Conservation (phyloP, 2,797 vertebrate species). For the Bryconaethiops microstoma region DNA sequence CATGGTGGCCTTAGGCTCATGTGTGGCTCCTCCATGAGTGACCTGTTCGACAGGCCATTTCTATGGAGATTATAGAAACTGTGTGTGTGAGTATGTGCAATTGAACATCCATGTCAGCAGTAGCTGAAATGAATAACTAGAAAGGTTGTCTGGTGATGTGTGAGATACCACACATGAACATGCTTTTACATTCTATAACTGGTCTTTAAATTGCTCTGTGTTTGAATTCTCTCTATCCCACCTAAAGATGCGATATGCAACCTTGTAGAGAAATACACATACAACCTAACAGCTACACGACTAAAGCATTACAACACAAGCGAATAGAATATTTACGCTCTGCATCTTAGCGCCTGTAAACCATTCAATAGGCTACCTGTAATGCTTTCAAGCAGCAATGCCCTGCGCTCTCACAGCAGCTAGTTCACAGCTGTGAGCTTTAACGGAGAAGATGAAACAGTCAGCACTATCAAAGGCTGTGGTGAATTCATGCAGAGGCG, state of each 20-base stretch:
- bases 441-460: constrained; percentile 4
- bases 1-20: no score
- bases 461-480: constrained; percentile 10
- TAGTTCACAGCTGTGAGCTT: constrained; percentile 3
- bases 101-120: no score
- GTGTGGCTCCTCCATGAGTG: no score
- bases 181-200: no score
- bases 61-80: no score
- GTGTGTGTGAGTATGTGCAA: no score
- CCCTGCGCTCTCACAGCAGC: background rate
- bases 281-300: background rate
- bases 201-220: no score
- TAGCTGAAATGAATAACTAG: no score
- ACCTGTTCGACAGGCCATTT: no score
- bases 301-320: background rate
- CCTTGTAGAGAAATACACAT: background rate
- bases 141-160: no score
- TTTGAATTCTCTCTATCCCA: background rate
- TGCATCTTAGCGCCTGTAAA: background rate
- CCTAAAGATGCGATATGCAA: constrained; percentile 33
- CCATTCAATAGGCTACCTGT: background rate
- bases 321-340: background rate
- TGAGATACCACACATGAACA: no score
- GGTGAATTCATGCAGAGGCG: constrained; percentile 9
- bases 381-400: background rate